Percentiles rank a stretch among this genome's conserved stretches.
These are phyloP conservation scores for Hirtodrosophila histrioides DNA, from an alignment of 2,888 invertebrate genomes.

Conservation along the genomic window DNA sequence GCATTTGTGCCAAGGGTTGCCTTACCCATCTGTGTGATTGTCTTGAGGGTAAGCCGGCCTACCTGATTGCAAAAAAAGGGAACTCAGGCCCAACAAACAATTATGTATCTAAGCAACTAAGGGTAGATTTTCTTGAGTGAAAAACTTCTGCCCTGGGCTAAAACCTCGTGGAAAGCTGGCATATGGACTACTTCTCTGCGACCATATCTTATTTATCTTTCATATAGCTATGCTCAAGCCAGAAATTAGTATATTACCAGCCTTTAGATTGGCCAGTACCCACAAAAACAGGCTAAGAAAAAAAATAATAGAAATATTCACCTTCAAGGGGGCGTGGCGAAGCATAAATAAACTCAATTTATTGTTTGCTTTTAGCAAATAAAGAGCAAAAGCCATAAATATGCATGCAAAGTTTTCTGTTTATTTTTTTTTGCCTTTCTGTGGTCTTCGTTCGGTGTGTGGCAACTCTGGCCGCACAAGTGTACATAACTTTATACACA, in stretches of 20 bases:
- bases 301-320: neutral
- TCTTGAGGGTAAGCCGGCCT: constrained; percentile 47
- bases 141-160: neutral
- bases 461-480: constrained; percentile 23
- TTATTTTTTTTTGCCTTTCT: constrained; percentile 23
- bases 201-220: constrained; percentile 46
- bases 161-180: constrained; percentile 42
- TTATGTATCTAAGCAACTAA: constrained; percentile 53
- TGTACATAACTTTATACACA: constrained; percentile 12
- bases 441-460: constrained; percentile 17
- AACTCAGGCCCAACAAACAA: constrained; percentile 57
- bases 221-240: constrained; percentile 30
- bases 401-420: constrained; percentile 50
- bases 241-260: constrained; percentile 52
- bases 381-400: constrained; percentile 63
- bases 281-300: constrained; percentile 12
- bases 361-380: constrained; percentile 55
- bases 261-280: neutral
- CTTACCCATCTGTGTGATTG: constrained; percentile 6
- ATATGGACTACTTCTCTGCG: constrained; percentile 42
- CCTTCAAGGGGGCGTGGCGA: constrained; percentile 32
- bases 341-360: constrained; percentile 51
- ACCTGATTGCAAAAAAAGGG: constrained; percentile 61
- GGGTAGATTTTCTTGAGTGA: constrained; percentile 46
- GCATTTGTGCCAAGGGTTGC: constrained; percentile 64